phyloP scores from a whole-genome alignment of 2,797 vertebrate genomes.

The Octomys mimax region DNA sequence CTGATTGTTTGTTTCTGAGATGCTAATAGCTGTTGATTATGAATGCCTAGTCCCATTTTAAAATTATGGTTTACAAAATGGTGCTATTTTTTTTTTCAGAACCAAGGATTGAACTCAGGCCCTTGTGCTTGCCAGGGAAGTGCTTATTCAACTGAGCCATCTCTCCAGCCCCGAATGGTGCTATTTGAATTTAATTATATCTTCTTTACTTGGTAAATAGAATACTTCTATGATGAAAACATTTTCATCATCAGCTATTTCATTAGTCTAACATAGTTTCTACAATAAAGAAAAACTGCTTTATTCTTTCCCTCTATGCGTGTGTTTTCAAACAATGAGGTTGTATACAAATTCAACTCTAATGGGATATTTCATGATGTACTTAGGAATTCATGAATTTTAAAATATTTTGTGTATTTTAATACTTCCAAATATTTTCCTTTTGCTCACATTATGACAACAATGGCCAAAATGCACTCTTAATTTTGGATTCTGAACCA shows the following conservation, averaged over 20 bases:
- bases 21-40: constrained; percentile 47
- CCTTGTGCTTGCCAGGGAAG: too few species aligned
- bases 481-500: not conserved
- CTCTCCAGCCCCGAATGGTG: not conserved
- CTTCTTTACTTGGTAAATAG: not conserved
- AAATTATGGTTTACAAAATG: constrained; percentile 45
- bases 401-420: not conserved
- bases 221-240: constrained; percentile 47
- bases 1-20: constrained; percentile 41
- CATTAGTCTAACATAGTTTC: not conserved
- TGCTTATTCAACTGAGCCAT: too few species aligned
- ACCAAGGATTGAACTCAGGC: too few species aligned
- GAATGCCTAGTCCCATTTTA: not conserved
- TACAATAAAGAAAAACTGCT: not conserved
- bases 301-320: not conserved
- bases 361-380: not conserved
- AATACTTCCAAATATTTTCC: not conserved
- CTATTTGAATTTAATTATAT: constrained; percentile 31
- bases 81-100: not conserved
- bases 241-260: constrained; percentile 29
- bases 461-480: not conserved
- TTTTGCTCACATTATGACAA: not conserved
- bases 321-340: constrained; percentile 31
- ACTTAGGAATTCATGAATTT: constrained; percentile 26
- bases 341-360: not conserved